Base-by-base conservation (phyloP, 2,888 invertebrate genomes). In the Stenolophus ochropezus region DNA sequence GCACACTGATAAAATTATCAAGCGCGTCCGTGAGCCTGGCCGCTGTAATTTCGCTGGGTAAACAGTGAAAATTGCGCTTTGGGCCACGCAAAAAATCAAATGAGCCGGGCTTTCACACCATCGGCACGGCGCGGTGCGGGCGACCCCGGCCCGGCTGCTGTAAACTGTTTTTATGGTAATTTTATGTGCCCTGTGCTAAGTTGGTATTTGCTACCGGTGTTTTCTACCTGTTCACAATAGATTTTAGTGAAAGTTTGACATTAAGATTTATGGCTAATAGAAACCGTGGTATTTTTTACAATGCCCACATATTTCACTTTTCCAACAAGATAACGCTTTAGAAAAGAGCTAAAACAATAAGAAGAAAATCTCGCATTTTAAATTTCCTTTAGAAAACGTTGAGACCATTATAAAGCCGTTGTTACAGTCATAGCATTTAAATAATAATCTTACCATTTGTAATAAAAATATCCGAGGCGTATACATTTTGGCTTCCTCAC, bases 1-100 rank as follows among this genome's bases (percentile, higher is more conserved):
- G 21, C 18, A 20, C 20, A 11, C 42, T 73, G 73, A 73, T 73
- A 73, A 73, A 73, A 73, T 71, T 33, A 71, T 73, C 73, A 73
- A 20, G 49, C 49, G 56, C 11, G 18, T 8, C 20, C 49, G 49
- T 47, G 20, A 20, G 47, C 49, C 73, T 18, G 47, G 21, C 73
- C 27, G 53, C 8, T 23, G 74, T 53, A 74, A 74, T 74, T 74
- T 51, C 53, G 21, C 51, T 25, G 51, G 27, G 23, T 74, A 51
- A 51, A 51, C 42, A 74, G 20, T 74, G 74, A 74, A 74, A 74
- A 74, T 51, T 74, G 74, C 53, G 18, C 51, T 49, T 20, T 23
- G 25, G 25, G 25, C 5, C 5, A 1, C n/a, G 27, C 61, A 61
- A 61, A 61, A 23, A 61, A 61, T 61, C 4, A 27, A 61, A 61